These are phyloP conservation scores for Rhabdomys pumilio DNA, from an alignment of 2,797 vertebrate genomes.

Conservation along the genomic window DNA sequence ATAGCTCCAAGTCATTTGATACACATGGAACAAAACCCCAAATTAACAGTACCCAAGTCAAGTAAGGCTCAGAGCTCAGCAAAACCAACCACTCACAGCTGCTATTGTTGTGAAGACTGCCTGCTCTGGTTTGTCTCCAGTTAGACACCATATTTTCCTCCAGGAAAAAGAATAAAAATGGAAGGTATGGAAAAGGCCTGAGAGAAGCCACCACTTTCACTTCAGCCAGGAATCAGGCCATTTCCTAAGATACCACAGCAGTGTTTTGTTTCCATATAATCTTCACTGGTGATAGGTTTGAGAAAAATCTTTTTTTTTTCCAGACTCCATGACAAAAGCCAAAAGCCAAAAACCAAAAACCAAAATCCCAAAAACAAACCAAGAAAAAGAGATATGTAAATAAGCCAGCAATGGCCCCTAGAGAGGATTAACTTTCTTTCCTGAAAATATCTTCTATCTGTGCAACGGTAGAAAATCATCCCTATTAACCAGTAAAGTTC, in stretches of 20 bases:
- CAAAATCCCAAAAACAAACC: too few relatives aligned
- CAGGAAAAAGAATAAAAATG: neutral
- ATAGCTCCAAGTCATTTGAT: conserved; percentile 22
- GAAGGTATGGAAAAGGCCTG: neutral
- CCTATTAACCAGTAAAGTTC: neutral
- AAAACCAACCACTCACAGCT: neutral
- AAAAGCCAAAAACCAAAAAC: neutral
- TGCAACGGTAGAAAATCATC: neutral
- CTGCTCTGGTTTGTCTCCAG: neutral
- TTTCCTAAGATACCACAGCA: neutral
- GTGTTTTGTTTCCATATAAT: neutral
- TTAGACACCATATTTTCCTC: conserved; percentile 7
- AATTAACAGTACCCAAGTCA: neutral
- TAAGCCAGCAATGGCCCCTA: neutral
- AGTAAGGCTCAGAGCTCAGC: neutral
- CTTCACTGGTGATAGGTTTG: neutral
- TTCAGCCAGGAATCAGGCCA: neutral
- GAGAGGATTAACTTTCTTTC: neutral
- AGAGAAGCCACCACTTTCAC: neutral
- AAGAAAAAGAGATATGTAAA: neutral
- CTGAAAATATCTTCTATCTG: neutral
- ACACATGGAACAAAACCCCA: neutral
- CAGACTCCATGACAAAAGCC: neutral
- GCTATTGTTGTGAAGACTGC: neutral
- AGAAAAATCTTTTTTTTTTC: neutral